Conservation (phyloP, 2,888 invertebrate species). For the Saturnia pavonia region DNA sequence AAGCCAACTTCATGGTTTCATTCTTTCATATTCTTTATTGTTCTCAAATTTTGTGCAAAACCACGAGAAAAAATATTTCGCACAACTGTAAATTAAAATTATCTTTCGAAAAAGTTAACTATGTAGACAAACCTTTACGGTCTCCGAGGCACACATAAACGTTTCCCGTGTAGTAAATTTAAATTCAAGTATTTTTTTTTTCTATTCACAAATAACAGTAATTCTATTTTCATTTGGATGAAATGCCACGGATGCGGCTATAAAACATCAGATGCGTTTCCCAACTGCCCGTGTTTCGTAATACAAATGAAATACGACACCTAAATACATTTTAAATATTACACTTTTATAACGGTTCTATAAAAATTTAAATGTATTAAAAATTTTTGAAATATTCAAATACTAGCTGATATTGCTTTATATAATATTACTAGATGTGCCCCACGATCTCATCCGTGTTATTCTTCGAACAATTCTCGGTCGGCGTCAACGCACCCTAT, state of each 20-base stretch:
- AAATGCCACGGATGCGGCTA: constrained; percentile 43
- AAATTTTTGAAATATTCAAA: constrained; percentile 2
- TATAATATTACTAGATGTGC: too few relatives aligned
- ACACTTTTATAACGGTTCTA: constrained; percentile 6
- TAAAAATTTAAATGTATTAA: constrained; percentile 3
- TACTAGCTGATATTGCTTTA: not conserved
- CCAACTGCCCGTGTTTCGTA: constrained; percentile 35
- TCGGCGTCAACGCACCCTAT: too few relatives aligned
- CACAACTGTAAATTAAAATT: not conserved
- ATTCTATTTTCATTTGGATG: constrained; percentile 52
- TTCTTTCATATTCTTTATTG: too few relatives aligned
- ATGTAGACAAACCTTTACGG: constrained; percentile 32
- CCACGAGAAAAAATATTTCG: not conserved
- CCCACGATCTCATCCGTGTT: too few relatives aligned
- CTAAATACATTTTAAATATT: constrained; percentile 16
- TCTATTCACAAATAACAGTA: constrained; percentile 52
- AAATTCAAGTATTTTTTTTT: constrained; percentile 34
- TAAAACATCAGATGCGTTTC: constrained; percentile 40
- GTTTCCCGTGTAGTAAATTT: constrained; percentile 39
- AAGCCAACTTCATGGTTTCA: too few relatives aligned
- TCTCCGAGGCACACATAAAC: constrained; percentile 31
- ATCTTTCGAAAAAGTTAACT: constrained; percentile 21
- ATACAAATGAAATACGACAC: constrained; percentile 18
- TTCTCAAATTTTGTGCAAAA: too few relatives aligned
- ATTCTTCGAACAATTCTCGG: too few relatives aligned